Evolutionary conservation across 2,113 vertebrate species (phyloP), one percentile per base, ranked within the genome.

Genomic region (Gymnobelideus leadbeateri): DNA sequence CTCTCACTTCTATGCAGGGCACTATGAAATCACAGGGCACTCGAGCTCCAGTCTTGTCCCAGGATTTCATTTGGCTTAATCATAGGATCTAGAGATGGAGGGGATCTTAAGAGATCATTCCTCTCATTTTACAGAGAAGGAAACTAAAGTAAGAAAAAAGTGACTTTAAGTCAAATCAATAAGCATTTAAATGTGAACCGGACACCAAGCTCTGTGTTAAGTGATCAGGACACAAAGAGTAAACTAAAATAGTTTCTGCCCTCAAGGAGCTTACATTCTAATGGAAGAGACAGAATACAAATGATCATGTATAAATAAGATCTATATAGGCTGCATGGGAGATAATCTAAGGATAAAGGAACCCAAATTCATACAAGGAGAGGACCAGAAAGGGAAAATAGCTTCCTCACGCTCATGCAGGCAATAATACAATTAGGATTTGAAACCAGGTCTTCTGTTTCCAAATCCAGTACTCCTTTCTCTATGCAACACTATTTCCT

Each of bases 401-500:
- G 90, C 25, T 12, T 92, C 89, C 52, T 19, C 0, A 0, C 4
- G 52, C 37, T 92, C n/a, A 91, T 31, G 55, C 12, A 28, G 7
- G 21, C 26, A 61, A 31, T 31, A 61, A 49, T 46, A 43, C 26
- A 92, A 46, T 92, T 91, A 95, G 68, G 61, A 90, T 14, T 7
- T 89, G 96, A 68, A 53, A 92, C 21, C 23, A 92, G 55, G 51
- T 25, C 61, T 77, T 96, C 95, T 95, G 55, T 91, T 31, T 3
- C 2, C 91, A 49, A 90, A 95, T 37, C n/a, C 90, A 89, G 91
- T 91, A 47, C 91, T 93, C 16, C 89, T 89, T 89, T 23, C 21
- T 54, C 53, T 55, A 55, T 55, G 24, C 23, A 55, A 55, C 54
- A 7, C 24, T 7, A 55, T 55, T 55, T 68, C 57, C 12, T 37